Percentiles rank a stretch among this genome's conserved stretches.
These are phyloP conservation scores for Drosophila mayri DNA, from an alignment of 1,140 invertebrate genomes.

Conservation along the genomic window DNA sequence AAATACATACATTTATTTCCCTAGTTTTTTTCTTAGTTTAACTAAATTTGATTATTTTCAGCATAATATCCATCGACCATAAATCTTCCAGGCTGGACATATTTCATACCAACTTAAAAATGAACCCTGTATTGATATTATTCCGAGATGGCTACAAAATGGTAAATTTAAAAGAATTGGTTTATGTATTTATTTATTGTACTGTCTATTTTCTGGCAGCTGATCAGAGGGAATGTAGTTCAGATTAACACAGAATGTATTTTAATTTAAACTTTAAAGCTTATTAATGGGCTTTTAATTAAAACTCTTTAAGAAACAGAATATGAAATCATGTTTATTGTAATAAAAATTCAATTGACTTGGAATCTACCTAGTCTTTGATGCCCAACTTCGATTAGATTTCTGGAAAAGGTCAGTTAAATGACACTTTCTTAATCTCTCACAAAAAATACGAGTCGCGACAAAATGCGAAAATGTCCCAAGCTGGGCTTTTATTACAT, in stretches of 20 bases:
- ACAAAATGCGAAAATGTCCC: constrained; percentile 42
- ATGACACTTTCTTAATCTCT: constrained; percentile 39
- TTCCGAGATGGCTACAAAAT: background rate
- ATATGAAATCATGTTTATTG: background rate
- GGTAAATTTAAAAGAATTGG: background rate
- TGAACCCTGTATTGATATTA: constrained; percentile 8
- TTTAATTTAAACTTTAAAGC: background rate
- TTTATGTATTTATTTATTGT: background rate
- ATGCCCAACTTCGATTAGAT: constrained; percentile 5
- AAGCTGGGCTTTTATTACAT: constrained; percentile 38
- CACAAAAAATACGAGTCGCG: constrained; percentile 24
- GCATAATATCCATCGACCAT: background rate
- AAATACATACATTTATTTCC: background rate
- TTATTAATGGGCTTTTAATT: background rate
- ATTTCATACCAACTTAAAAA: background rate
- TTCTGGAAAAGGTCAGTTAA: constrained; percentile 21
- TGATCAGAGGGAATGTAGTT: background rate
- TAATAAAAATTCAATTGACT: constrained; percentile 1
- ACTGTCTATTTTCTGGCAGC: background rate
- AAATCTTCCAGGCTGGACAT: background rate
- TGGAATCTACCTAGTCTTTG: constrained; percentile 4
- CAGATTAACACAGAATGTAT: too few species aligned
- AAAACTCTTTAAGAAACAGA: background rate
- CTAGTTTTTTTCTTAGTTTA: background rate
- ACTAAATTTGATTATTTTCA: background rate